These are phyloP conservation scores for Glyptemys insculpta DNA, from an alignment of 2,797 vertebrate species.

Conservation along the genomic window DNA sequence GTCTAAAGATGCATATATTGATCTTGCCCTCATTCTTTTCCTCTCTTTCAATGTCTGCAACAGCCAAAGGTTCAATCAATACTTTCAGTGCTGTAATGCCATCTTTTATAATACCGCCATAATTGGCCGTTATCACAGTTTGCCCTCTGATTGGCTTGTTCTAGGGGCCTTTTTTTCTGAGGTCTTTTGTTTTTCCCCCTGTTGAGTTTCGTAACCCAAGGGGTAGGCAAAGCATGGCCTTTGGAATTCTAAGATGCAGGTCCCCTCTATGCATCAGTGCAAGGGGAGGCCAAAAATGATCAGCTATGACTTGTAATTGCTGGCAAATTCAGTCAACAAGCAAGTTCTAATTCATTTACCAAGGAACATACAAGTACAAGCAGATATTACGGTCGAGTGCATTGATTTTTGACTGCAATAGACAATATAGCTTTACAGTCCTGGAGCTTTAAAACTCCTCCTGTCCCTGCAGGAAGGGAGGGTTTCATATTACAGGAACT, in stretches of 20 bases:
- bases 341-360: background rate
- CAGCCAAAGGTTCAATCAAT: slow-evolving; percentile 89
- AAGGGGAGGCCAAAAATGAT: background rate
- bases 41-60: slow-evolving; percentile 85
- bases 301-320: background rate
- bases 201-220: background rate
- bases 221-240: background rate
- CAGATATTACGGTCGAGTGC: background rate
- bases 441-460: background rate
- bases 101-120: slow-evolving; percentile 89
- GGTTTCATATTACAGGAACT: background rate
- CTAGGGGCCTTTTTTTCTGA: background rate
- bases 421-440: background rate
- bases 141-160: slow-evolving; percentile 76
- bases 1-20: slow-evolving; percentile 79
- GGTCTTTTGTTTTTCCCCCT: slow-evolving; percentile 43
- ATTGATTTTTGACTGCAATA: slow-evolving; percentile 3
- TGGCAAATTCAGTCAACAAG: slow-evolving; percentile 1
- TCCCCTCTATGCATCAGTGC: background rate
- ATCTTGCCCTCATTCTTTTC: slow-evolving; percentile 64
- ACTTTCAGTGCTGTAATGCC: slow-evolving; percentile 84
- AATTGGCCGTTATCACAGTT: slow-evolving; percentile 83
- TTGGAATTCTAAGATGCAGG: accelerated
- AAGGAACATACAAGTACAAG: background rate
- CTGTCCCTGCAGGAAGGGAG: background rate